Evolutionary conservation across 2,113 vertebrate species (phyloP), one percentile per base, ranked within the genome.

Genomic region (Arothron firmamentum): DNA sequence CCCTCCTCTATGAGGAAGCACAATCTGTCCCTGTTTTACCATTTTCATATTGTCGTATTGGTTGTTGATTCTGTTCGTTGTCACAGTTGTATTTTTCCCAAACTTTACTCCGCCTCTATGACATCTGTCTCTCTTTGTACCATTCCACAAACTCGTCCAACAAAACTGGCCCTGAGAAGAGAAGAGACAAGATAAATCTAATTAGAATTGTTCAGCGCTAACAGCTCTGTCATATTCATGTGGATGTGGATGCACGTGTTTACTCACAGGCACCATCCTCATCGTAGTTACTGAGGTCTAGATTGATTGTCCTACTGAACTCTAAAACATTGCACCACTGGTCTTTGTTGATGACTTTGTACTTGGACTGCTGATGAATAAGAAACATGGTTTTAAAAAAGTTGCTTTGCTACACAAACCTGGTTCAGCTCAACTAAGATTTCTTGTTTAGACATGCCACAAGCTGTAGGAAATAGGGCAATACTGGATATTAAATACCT

Each of bases 311-410:
- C 89, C 96, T 92, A 91, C 97, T 99, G 91, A 98, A 99, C 87
- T 99, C 97, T 83, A 99, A 92, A 82, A 99, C 97, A 5, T 99
- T 99, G 88, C 96, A 98, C 97, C 97, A 99, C 67, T 99, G 97
- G 92, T 99, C 97, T 93, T 98, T 99, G 91, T 99, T 99, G 90
- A 99, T 96, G 76, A 99, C 97, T 93, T 98, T 99, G 74, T 99
- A 99, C 90, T 99, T 99, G 64, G 96, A 99, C 92, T 98, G 97
- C 96, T 99, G 88, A 52, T 51, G 68, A 78, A 68, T 20, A 59
- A 42, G 14, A 77, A 70, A 81, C 18, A 8, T 59, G 63, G 11
- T 10, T 18, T 18, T n/a, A 10, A n/a, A 49, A 18, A n/a, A 48
- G n/a, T n/a, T 18, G 1, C n/a, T 10, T 45, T 17, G 16, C 43